These are phyloP conservation scores for Xenopus petersii DNA, from an alignment of 2,797 vertebrate genomes.

Conservation along the genomic window DNA sequence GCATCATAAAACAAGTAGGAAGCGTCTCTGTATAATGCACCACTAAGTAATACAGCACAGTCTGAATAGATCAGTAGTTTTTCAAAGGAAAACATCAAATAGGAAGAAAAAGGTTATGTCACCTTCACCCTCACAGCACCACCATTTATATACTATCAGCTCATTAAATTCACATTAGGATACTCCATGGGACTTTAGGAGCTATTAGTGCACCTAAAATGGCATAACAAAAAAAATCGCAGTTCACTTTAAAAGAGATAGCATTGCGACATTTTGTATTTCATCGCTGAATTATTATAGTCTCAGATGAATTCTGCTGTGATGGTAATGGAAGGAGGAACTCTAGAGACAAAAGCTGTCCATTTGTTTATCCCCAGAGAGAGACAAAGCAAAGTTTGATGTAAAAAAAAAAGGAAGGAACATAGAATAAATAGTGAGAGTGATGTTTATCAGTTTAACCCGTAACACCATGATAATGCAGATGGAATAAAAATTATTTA, in stretches of 20 bases:
- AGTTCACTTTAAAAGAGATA: conserved; percentile 80
- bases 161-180: conserved; percentile 99
- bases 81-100: conserved; percentile 79
- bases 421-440: conserved; percentile 48
- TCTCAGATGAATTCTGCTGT: conserved; percentile 79
- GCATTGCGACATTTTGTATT: conserved; percentile 85
- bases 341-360: conserved; percentile 75
- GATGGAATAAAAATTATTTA: too few relatives aligned
- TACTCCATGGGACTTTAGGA: conserved; percentile 84
- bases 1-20: conserved; percentile 63
- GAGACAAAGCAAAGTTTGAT: conserved; percentile 82
- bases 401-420: conserved; percentile 62
- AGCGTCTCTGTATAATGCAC: conserved; percentile 60
- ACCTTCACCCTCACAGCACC: conserved; percentile 89
- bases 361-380: conserved; percentile 88
- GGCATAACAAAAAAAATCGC: conserved; percentile 81
- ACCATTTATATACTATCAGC: conserved; percentile 91
- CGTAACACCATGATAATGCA: conserved; percentile 29
- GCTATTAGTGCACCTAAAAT: conserved; percentile 93
- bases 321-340: conserved; percentile 85
- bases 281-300: conserved; percentile 88
- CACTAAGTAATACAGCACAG: conserved; percentile 56
- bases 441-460: conserved; percentile 84
- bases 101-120: conserved; percentile 84
- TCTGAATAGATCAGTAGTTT: conserved; percentile 71